Percentiles rank a stretch among this genome's conserved stretches.
These are phyloP conservation scores for Drosophila nebulosa DNA, from an alignment of 1,140 invertebrate genomes.

Conservation along the genomic window DNA sequence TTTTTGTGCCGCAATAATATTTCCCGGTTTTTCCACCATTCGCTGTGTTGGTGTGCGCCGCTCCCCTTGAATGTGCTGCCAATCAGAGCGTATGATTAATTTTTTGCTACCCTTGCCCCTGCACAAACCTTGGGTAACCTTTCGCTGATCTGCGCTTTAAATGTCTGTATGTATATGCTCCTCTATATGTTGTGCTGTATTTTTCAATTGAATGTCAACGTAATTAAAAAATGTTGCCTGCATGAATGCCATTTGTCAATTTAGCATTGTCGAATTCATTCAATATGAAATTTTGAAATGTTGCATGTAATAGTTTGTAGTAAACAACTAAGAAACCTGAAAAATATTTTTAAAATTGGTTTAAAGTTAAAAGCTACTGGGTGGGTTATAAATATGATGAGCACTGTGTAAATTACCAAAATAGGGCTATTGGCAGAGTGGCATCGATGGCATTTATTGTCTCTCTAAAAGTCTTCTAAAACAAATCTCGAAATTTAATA, in stretches of 20 bases:
- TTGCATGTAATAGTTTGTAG: neutral
- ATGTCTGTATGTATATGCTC: neutral
- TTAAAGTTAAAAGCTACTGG: too few relatives aligned
- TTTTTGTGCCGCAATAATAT: constrained; percentile 77
- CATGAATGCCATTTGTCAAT: neutral
- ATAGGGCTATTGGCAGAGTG: too few relatives aligned
- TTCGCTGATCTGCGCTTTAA: constrained; percentile 14
- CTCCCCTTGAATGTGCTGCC: constrained; percentile 61
- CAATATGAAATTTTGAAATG: neutral
- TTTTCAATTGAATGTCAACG: neutral
- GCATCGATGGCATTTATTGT: too few relatives aligned
- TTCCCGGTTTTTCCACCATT: constrained; percentile 25
- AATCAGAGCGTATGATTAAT: constrained; percentile 78
- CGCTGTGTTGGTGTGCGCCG: constrained; percentile 29
- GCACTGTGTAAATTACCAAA: too few relatives aligned
- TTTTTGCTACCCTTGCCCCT: constrained; percentile 46
- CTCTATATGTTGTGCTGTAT: neutral
- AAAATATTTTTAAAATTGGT: too few relatives aligned
- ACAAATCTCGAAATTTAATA: too few relatives aligned
- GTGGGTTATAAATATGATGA: too few relatives aligned
- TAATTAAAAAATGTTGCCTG: neutral
- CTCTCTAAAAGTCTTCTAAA: too few relatives aligned
- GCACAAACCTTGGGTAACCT: constrained; percentile 17
- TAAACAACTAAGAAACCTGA: neutral
- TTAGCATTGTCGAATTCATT: neutral